phyloP scores from a whole-genome alignment of 53 echinoderm and acorn worm species.

The Hippasteria phrygiana region DNA sequence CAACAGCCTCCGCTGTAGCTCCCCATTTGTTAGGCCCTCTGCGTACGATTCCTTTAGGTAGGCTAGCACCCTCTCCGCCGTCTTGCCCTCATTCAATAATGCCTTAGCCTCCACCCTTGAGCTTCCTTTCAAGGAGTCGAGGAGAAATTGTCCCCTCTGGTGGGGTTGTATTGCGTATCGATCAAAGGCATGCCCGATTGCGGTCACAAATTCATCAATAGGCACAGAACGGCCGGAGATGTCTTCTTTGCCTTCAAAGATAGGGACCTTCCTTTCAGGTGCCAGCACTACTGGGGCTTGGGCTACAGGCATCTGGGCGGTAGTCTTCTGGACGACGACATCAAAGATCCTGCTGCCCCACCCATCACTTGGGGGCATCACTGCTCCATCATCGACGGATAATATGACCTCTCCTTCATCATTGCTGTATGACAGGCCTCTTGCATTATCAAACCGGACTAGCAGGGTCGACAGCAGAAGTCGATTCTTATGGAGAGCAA shows the following conservation, averaged over 20 bases:
- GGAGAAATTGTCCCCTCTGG: slow-evolving; percentile 16
- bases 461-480: no score
- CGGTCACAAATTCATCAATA: slow-evolving; percentile 1
- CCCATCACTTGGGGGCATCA: no score
- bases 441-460: no score
- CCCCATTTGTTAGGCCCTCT: background rate
- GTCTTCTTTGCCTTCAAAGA: background rate
- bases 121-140: background rate
- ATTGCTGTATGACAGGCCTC: no score
- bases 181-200: background rate
- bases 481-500: no score
- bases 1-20: background rate
- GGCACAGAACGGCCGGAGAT: background rate
- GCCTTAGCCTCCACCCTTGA: slow-evolving; percentile 16
- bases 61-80: background rate
- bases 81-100: background rate
- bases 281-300: no score
- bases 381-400: no score
- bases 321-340: no score
- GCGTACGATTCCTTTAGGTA: slow-evolving; percentile 15
- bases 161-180: background rate
- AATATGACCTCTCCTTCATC: no score
- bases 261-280: no score
- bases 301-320: no score
- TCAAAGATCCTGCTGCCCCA: no score